phyloP scores from a whole-genome alignment of 2,113 vertebrate genomes.

The Zosterops pallidus region DNA sequence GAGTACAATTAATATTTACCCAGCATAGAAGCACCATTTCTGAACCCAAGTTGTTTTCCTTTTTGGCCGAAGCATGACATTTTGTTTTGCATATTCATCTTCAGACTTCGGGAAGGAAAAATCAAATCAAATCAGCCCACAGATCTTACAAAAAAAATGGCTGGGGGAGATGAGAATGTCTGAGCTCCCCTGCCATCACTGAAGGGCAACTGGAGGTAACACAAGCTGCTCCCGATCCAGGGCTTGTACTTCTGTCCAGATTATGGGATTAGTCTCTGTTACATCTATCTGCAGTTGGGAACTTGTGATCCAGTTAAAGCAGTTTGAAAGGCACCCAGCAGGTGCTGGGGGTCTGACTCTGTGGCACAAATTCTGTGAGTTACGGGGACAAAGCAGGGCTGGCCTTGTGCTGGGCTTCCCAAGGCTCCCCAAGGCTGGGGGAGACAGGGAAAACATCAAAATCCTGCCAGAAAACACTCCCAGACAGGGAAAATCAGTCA shows the following conservation, averaged over 20 bases:
- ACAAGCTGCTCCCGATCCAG: not conserved
- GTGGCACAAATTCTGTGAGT: not conserved
- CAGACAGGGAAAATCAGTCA: not conserved
- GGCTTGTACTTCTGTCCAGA: slow-evolving; percentile 37
- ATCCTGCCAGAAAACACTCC: not conserved
- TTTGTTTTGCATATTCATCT: slow-evolving; percentile 27
- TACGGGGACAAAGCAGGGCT: not conserved
- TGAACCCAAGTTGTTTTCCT: not conserved
- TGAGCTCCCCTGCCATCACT: not conserved
- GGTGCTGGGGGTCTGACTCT: slow-evolving; percentile 17
- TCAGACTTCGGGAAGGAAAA: not conserved
- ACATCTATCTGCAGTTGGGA: slow-evolving; percentile 47
- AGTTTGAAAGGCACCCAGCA: slow-evolving; percentile 51
- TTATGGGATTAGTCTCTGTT: slow-evolving; percentile 55
- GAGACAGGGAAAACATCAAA: not conserved
- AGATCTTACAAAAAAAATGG: not conserved
- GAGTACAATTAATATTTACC: slow-evolving; percentile 69
- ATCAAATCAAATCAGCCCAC: not conserved
- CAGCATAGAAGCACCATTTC: not conserved
- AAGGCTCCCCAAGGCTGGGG: not conserved
- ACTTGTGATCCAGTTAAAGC: slow-evolving; percentile 54
- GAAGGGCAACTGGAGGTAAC: slow-evolving; percentile 15
- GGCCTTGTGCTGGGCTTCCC: not conserved
- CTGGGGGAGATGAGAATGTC: not conserved
- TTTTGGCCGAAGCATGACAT: not conserved